A percentile compares a stretch with the other conserved stretches of the same genome.
phyloP scores from a whole-genome alignment of 2,113 vertebrate species.

The Platichthys stellatus region DNA sequence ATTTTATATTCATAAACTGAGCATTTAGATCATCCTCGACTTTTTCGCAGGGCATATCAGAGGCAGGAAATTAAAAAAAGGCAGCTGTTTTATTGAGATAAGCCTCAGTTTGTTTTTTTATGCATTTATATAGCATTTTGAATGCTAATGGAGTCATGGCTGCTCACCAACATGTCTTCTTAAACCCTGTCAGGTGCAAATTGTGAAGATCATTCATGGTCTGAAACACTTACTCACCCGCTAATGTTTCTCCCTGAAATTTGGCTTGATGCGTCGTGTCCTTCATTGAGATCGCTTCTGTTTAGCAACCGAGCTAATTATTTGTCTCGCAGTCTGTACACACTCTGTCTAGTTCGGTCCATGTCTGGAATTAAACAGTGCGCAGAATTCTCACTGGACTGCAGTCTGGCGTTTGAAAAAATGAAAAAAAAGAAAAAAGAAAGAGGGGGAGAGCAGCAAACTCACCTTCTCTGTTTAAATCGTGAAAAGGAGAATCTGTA shows the following conservation, averaged over 20 bases:
- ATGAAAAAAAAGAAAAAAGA: background rate
- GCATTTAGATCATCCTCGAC: slow-evolving; percentile 27
- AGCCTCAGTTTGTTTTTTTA: slow-evolving; percentile 35
- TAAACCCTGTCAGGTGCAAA: slow-evolving; percentile 59
- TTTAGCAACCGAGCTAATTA: slow-evolving; percentile 62
- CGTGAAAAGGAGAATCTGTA: slow-evolving; percentile 61
- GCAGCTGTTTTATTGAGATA: slow-evolving; percentile 76
- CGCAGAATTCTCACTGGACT: slow-evolving; percentile 58
- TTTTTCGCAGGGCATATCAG: slow-evolving; percentile 41
- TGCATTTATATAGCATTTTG: slow-evolving; percentile 17
- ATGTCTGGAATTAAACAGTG: slow-evolving; percentile 70
- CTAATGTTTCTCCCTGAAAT: slow-evolving; percentile 37
- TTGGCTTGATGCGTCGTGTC: slow-evolving; percentile 29
- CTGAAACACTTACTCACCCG: slow-evolving; percentile 43
- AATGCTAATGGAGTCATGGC: slow-evolving; percentile 62
- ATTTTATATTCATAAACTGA: slow-evolving; percentile 49
- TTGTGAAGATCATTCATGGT: slow-evolving; percentile 51
- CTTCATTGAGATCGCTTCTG: slow-evolving; percentile 43
- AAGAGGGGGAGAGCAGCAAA: background rate
- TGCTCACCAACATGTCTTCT: slow-evolving; percentile 29
- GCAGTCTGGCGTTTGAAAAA: slow-evolving; percentile 44
- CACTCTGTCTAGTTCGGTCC: slow-evolving; percentile 55
- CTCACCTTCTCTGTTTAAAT: slow-evolving; percentile 44
- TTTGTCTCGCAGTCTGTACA: slow-evolving; percentile 58
- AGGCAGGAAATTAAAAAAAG: slow-evolving; percentile 72